Evolutionary conservation across 2,797 vertebrate genomes (phyloP).

Genomic region (Catharus ustulatus): DNA sequence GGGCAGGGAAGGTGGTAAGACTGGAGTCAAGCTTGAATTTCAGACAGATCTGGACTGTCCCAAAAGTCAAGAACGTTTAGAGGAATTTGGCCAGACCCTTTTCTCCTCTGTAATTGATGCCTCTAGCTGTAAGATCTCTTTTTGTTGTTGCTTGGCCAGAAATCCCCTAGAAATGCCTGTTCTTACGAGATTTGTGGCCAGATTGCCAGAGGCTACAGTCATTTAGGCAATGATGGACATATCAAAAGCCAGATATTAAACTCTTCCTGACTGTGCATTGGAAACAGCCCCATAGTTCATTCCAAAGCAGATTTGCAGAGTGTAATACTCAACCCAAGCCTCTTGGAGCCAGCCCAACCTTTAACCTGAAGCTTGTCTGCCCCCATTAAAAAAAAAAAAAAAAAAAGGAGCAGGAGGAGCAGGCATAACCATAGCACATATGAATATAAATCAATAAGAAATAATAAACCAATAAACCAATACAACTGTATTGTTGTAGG

Average conservation of each 20-base stretch:
- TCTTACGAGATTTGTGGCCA: neutral
- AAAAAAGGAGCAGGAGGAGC: neutral
- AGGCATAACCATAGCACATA: neutral
- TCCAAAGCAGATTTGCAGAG: neutral
- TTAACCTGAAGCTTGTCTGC: neutral
- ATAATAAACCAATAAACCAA: neutral
- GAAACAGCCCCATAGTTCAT: neutral
- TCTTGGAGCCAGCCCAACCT: neutral
- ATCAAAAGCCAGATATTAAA: constrained; percentile 17
- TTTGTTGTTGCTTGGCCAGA: neutral
- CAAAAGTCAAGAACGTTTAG: constrained; percentile 36
- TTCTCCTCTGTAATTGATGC: constrained; percentile 24
- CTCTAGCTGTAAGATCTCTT: neutral
- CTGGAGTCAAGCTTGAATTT: constrained; percentile 44
- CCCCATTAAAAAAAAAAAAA: neutral
- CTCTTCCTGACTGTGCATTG: neutral
- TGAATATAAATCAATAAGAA: neutral
- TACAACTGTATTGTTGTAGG: no score
- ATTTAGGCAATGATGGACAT: neutral
- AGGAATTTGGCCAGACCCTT: constrained; percentile 29
- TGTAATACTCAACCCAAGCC: neutral
- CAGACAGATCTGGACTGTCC: constrained; percentile 9
- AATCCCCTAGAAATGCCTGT: neutral
- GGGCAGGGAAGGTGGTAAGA: constrained; percentile 23
- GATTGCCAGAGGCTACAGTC: neutral